A percentile compares a stretch with the other conserved stretches of the same genome.
These are phyloP conservation scores for Hystrix cristata DNA, from an alignment of 2,113 vertebrate species.

Conservation along the genomic window DNA sequence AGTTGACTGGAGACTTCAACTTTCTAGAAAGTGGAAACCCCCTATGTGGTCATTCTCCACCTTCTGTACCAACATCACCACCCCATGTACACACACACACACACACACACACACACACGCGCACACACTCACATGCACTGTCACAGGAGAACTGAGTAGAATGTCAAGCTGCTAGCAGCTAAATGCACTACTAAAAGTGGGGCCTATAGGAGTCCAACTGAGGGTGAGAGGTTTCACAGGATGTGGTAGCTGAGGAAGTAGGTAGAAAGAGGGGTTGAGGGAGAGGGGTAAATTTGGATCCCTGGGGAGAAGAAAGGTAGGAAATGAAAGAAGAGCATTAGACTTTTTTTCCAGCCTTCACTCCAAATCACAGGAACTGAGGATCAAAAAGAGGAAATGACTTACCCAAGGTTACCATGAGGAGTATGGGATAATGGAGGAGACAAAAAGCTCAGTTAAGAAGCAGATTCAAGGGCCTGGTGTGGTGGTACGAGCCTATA, in stretches of 20 bases:
- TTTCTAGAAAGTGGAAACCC: constrained; percentile 58
- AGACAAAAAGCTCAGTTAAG: constrained; percentile 15
- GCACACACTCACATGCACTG: neutral
- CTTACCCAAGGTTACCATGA: neutral
- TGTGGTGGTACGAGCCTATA: neutral
- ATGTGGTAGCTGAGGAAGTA: neutral
- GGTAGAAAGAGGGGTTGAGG: neutral
- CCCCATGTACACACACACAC: neutral
- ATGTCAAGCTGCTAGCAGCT: constrained; percentile 27
- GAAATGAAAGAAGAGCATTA: constrained; percentile 7
- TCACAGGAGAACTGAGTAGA: neutral
- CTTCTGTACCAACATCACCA: neutral
- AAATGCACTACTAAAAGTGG: constrained; percentile 10
- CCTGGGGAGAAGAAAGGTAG: neutral
- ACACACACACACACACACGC: neutral
- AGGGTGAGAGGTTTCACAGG: neutral
- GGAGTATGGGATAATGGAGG: neutral
- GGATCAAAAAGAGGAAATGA: constrained; percentile 40
- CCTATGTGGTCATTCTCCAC: constrained; percentile 49
- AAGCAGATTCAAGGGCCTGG: neutral
- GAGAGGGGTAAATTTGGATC: neutral
- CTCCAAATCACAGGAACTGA: constrained; percentile 24
- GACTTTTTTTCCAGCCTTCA: neutral
- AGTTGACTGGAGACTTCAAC: constrained; percentile 43
- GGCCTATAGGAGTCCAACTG: neutral